phyloP scores from a whole-genome alignment of 2,113 vertebrate genomes.

The cat (Felis catus) region DNA sequence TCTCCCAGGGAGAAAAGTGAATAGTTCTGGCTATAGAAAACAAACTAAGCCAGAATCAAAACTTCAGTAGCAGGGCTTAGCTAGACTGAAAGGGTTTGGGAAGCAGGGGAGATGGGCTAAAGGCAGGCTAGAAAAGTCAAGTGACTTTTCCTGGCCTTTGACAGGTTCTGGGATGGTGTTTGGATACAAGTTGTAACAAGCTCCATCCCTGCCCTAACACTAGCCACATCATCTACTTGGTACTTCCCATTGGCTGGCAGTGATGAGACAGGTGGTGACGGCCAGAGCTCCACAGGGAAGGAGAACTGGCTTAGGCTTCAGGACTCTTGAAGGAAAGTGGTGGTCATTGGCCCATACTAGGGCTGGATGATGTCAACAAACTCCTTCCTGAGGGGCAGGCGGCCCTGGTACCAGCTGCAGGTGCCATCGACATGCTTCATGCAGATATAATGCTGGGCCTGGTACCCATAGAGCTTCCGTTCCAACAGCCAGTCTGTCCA shows the following conservation, averaged over 20 bases:
- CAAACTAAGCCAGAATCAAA: constrained; percentile 61
- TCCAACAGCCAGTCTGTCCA: constrained; percentile 95
- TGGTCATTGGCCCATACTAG: constrained; percentile 74
- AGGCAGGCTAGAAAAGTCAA: constrained; percentile 37
- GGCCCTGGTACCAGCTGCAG: constrained; percentile 93
- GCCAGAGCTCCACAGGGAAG: constrained; percentile 52
- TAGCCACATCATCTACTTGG: constrained; percentile 45
- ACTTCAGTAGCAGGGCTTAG: constrained; percentile 45
- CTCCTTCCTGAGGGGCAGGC: constrained; percentile 89
- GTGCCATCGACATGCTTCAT: constrained; percentile 89
- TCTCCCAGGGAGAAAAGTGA: constrained; percentile 23
- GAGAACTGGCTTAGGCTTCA: constrained; percentile 38
- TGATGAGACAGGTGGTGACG: constrained; percentile 19
- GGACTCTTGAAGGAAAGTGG: constrained; percentile 26
- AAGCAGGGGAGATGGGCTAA: constrained; percentile 35
- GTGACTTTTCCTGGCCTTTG: constrained; percentile 49
- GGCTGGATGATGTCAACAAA: constrained; percentile 91
- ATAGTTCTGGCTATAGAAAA: constrained; percentile 54
- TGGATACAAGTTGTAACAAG: constrained; percentile 12
- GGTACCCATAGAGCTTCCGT: constrained; percentile 88
- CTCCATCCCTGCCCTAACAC: background rate
- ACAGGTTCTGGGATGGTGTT: background rate
- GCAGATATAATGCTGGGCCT: constrained; percentile 92
- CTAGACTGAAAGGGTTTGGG: background rate
- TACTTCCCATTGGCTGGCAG: constrained; percentile 48